These are phyloP conservation scores for Adelosebastes latens DNA, from an alignment of 2,797 vertebrate species.

Conservation along the genomic window DNA sequence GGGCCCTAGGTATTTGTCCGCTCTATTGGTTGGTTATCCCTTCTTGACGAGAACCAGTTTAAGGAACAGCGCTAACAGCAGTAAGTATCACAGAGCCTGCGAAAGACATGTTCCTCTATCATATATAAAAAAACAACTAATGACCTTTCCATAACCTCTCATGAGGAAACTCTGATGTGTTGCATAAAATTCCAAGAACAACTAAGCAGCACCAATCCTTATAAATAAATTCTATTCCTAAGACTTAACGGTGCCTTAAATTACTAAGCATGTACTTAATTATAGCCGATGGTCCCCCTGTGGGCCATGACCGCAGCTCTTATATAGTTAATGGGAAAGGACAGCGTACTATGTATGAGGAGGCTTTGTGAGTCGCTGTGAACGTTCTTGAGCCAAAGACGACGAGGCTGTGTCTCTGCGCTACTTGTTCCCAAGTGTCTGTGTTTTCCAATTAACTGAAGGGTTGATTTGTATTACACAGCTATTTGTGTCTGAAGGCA, in stretches of 20 bases:
- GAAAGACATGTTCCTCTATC: background rate
- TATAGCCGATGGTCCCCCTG: constrained; percentile 51
- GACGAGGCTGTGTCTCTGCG: constrained; percentile 31
- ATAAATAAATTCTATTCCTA: constrained; percentile 1
- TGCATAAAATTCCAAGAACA: background rate
- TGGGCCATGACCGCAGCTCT: constrained; percentile 49
- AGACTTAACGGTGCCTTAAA: constrained; percentile 31
- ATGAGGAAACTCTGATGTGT: background rate
- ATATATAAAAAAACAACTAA: background rate
- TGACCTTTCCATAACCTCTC: background rate
- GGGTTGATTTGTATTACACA: constrained; percentile 48
- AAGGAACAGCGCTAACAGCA: too few species aligned
- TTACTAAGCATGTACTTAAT: constrained; percentile 49
- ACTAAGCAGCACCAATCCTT: background rate
- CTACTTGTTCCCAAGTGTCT: constrained; percentile 29
- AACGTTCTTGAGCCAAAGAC: constrained; percentile 63
- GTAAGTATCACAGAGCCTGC: background rate
- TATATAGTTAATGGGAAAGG: constrained; percentile 38
- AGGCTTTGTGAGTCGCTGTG: constrained; percentile 46
- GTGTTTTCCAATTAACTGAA: constrained; percentile 53
- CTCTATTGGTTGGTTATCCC: background rate
- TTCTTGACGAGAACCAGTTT: background rate
- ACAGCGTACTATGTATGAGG: constrained; percentile 16
- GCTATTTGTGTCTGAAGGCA: constrained; percentile 32
- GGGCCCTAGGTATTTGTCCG: fast-evolving